A percentile compares a stretch with the other conserved stretches of the same genome.
Conservation (phyloP, 2,797 vertebrate genomes). For the Todus mexicanus region DNA sequence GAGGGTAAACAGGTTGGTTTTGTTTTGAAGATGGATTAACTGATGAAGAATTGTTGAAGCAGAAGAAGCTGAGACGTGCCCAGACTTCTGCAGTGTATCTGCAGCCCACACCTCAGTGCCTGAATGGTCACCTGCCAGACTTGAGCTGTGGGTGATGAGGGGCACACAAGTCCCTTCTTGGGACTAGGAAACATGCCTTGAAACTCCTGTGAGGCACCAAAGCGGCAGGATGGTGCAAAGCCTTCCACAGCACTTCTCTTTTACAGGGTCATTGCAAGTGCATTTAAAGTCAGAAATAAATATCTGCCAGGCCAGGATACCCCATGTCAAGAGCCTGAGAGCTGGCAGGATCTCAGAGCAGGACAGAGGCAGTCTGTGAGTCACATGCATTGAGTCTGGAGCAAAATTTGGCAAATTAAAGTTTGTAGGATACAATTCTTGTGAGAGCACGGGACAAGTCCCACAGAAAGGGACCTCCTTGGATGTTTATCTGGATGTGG, state of each 20-base stretch:
- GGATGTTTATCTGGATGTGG: background rate
- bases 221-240: background rate
- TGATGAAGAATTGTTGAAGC: background rate
- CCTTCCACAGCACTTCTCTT: background rate
- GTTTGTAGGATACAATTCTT: background rate
- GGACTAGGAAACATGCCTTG: background rate
- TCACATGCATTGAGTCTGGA: background rate
- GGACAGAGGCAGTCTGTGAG: background rate
- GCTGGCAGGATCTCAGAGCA: background rate
- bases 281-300: background rate
- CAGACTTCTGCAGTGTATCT: background rate
- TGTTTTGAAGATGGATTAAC: background rate
- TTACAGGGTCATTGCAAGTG: background rate
- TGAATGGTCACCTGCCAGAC: background rate
- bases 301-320: background rate
- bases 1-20: background rate
- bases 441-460: accelerated
- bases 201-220: background rate
- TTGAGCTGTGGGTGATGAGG: background rate
- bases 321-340: background rate
- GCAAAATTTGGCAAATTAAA: background rate
- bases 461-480: background rate
- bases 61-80: background rate
- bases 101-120: background rate
- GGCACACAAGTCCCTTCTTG: background rate